These are phyloP conservation scores for Nyctereutes procyonoides DNA, from an alignment of 2,113 vertebrate genomes.

Conservation along the genomic window DNA sequence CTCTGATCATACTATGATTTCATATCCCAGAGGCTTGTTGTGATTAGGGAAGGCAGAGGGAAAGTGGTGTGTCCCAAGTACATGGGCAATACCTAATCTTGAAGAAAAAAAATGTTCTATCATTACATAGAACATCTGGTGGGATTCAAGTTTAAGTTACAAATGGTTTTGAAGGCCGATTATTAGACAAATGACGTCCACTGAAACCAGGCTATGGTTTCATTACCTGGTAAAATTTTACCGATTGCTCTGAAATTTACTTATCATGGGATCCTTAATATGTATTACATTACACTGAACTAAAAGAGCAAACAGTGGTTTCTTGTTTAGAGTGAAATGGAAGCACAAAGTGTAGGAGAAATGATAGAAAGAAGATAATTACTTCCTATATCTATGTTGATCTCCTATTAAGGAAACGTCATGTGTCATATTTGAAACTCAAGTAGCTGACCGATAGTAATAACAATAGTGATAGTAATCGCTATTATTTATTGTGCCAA, in stretches of 20 bases:
- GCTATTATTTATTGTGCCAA: neutral
- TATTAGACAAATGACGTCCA: conserved; percentile 39
- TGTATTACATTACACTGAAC: neutral
- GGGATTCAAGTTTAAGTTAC: conserved; percentile 60
- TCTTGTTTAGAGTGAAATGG: neutral
- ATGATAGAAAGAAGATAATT: neutral
- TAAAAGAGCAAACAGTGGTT: neutral
- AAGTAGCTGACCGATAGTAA: neutral
- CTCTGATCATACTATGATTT: neutral
- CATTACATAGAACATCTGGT: neutral
- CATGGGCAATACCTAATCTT: neutral
- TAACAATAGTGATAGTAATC: neutral
- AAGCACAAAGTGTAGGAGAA: neutral
- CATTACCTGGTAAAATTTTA: conserved; percentile 9
- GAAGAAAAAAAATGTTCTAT: conserved; percentile 32
- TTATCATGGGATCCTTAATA: neutral
- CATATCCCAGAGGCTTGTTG: neutral
- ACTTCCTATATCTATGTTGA: neutral
- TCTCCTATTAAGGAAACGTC: neutral
- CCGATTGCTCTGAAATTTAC: neutral
- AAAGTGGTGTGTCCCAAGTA: neutral
- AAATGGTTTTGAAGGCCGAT: conserved; percentile 61
- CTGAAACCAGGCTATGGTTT: neutral
- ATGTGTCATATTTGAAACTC: neutral
- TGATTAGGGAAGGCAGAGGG: neutral